These are phyloP conservation scores for Neodiprion pinetum DNA, from an alignment of 1,140 invertebrate genomes.

Conservation along the genomic window DNA sequence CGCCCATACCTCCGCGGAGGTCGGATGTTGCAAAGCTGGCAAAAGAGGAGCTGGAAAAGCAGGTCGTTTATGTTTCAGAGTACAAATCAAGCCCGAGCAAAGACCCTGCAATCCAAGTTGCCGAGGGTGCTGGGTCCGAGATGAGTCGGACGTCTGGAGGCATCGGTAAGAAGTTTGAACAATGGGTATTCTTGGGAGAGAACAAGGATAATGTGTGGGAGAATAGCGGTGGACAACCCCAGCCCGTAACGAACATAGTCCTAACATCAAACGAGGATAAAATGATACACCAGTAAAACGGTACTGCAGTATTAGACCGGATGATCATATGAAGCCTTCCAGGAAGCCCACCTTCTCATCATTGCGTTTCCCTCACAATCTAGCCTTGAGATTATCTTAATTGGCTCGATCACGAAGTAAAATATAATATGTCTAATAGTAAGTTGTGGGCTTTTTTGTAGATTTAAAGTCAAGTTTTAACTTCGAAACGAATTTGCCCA, in stretches of 20 bases:
- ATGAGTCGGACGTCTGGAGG: not conserved
- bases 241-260: constrained; percentile 50
- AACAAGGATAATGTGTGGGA: constrained; percentile 48
- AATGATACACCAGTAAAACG: constrained; percentile 30
- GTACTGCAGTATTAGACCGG: not conserved
- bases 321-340: not conserved
- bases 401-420: too few species aligned
- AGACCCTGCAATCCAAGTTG: not conserved
- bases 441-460: too few species aligned
- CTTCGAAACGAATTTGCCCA: too few species aligned
- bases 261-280: constrained; percentile 42
- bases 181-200: constrained; percentile 47
- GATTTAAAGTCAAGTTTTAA: too few species aligned
- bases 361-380: too few species aligned
- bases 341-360: too few species aligned
- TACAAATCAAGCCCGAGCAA: constrained; percentile 41
- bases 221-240: constrained; percentile 44
- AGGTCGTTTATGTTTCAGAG: constrained; percentile 58
- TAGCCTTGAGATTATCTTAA: too few species aligned
- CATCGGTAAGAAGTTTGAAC: constrained; percentile 42
- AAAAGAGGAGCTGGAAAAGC: constrained; percentile 41
- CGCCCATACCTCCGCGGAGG: constrained; percentile 55
- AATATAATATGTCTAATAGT: too few species aligned
- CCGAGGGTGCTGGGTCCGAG: not conserved
- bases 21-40: constrained; percentile 42